A percentile compares a stretch with the other conserved stretches of the same genome.
Evolutionary conservation across 2,888 invertebrate genomes (phyloP).

Genomic region (Ypsolopha scabrella): DNA sequence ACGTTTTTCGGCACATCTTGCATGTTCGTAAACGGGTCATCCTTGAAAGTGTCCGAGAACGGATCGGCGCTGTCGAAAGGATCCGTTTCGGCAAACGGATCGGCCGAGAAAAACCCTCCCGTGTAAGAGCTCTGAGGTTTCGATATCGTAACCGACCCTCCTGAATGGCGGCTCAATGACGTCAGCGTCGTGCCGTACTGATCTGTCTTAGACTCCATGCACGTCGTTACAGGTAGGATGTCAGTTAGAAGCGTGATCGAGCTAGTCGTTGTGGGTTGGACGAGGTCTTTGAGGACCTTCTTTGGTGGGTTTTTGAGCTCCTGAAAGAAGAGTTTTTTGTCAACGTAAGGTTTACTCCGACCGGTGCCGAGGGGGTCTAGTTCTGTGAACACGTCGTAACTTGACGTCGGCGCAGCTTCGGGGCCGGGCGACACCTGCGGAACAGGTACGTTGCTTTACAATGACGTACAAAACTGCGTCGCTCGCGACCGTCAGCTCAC

Average conservation of each 20-base stretch:
- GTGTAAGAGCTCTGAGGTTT: constrained; percentile 35
- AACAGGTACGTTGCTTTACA: constrained; percentile 17
- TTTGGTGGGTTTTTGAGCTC: constrained; percentile 95
- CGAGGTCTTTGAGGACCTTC: constrained; percentile 90
- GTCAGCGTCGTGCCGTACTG: constrained; percentile 55
- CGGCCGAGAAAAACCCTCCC: constrained; percentile 56
- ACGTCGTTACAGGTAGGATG: constrained; percentile 34
- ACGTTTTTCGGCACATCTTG: constrained; percentile 46
- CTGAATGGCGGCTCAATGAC: constrained; percentile 58
- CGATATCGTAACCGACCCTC: constrained; percentile 58
- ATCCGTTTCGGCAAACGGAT: constrained; percentile 77
- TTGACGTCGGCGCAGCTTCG: constrained; percentile 44
- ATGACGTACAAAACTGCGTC: too few species aligned
- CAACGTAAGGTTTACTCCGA: constrained; percentile 91
- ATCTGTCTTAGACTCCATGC: constrained; percentile 29
- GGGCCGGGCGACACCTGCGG: constrained; percentile 56
- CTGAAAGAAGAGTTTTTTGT: constrained; percentile 97
- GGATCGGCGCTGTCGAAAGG: constrained; percentile 80
- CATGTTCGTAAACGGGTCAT: constrained; percentile 71
- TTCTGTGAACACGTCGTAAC: constrained; percentile 91
- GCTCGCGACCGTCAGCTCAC: too few species aligned
- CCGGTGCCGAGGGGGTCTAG: constrained; percentile 94
- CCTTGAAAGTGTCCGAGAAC: constrained; percentile 71
- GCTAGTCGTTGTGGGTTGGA: constrained; percentile 17
- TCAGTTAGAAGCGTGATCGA: constrained; percentile 34